A percentile compares a stretch with the other conserved stretches of the same genome.
Conservation (phyloP, 2,888 invertebrate genomes). For the Hofmannophila pseudospretella region DNA sequence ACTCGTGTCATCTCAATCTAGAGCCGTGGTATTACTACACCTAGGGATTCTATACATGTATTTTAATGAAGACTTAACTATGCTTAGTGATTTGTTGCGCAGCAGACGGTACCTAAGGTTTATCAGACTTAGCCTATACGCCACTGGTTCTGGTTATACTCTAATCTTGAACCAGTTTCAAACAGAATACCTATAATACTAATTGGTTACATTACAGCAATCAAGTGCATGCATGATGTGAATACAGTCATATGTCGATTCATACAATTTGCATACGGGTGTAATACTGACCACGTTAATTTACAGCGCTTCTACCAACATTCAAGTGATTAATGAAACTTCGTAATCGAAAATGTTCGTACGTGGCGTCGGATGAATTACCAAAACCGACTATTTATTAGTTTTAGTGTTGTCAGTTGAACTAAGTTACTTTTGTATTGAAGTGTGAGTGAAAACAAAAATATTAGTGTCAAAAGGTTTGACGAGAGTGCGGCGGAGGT, state of each 20-base stretch:
- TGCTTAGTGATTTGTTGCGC: too few relatives aligned
- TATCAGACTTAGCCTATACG: too few relatives aligned
- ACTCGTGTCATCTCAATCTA: too few relatives aligned
- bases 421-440: too few relatives aligned
- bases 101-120: too few relatives aligned
- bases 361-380: constrained; percentile 60
- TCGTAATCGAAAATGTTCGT: constrained; percentile 56
- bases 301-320: constrained; percentile 5
- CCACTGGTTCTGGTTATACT: too few relatives aligned
- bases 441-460: constrained; percentile 23
- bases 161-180: not conserved
- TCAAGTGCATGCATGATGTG: constrained; percentile 1
- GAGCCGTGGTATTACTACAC: too few relatives aligned
- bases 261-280: too few relatives aligned
- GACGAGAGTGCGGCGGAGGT: constrained; percentile 39
- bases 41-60: too few relatives aligned
- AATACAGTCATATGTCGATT: constrained; percentile 1
- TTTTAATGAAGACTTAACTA: too few relatives aligned
- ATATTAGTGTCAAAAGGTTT: constrained; percentile 34
- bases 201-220: not conserved
- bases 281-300: too few relatives aligned
- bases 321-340: constrained; percentile 31
- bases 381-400: constrained; percentile 16
- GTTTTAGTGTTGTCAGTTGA: constrained; percentile 9
- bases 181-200: not conserved